phyloP scores from a whole-genome alignment of 2,888 invertebrate species.

The Palloptera scutellata region DNA sequence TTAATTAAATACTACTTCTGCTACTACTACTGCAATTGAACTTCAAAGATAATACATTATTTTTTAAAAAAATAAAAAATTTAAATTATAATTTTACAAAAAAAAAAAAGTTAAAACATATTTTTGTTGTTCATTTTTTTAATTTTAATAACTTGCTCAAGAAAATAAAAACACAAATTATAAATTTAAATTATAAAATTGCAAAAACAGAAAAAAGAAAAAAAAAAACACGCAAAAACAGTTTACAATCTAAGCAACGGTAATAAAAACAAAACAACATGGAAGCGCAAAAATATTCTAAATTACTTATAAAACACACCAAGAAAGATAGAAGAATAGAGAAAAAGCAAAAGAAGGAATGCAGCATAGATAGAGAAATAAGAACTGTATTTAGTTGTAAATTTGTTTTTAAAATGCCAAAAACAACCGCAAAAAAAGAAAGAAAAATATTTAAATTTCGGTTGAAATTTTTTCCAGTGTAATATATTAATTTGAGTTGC shows the following conservation, averaged over 20 bases:
- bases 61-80: slow-evolving; percentile 51
- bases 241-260: slow-evolving; percentile 5
- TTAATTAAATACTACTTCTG: slow-evolving; percentile 62
- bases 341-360: slow-evolving; percentile 21
- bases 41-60: slow-evolving; percentile 59
- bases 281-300: background rate
- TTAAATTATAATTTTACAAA: slow-evolving; percentile 42
- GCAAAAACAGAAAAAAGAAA: slow-evolving; percentile 20
- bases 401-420: slow-evolving; percentile 12
- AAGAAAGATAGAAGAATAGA: slow-evolving; percentile 2
- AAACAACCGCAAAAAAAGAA: slow-evolving; percentile 8
- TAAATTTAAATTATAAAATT: slow-evolving; percentile 39
- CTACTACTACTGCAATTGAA: slow-evolving; percentile 61
- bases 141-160: slow-evolving; percentile 40
- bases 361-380: slow-evolving; percentile 1
- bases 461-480: slow-evolving; percentile 7
- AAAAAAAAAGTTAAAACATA: slow-evolving; percentile 42
- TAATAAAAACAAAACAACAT: background rate
- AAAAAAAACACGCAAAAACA: slow-evolving; percentile 25
- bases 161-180: slow-evolving; percentile 1
- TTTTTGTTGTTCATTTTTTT: slow-evolving; percentile 46
- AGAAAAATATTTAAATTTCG: slow-evolving; percentile 5
- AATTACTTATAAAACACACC: background rate
- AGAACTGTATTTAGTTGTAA: slow-evolving; percentile 28
- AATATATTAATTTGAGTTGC: slow-evolving; percentile 4